These are phyloP conservation scores for Ctenoplectra terminalis DNA, from an alignment of 1,140 invertebrate genomes.

Conservation along the genomic window DNA sequence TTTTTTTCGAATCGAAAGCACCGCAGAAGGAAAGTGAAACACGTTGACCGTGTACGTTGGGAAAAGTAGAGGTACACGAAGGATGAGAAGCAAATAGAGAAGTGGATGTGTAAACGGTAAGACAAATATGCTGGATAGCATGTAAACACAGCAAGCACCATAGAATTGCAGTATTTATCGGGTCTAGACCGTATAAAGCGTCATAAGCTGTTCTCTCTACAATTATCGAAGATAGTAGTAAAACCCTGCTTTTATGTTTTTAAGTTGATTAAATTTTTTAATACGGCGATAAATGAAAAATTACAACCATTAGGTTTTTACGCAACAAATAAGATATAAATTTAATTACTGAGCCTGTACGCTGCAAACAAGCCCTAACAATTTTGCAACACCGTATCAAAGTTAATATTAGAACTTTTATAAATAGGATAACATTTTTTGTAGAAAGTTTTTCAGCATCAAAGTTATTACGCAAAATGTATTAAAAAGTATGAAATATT, in stretches of 20 bases:
- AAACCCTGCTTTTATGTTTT: background rate
- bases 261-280: too few species aligned
- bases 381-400: too few species aligned
- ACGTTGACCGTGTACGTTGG: background rate
- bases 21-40: background rate
- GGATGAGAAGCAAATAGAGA: background rate
- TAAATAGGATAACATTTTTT: too few species aligned
- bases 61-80: background rate
- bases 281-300: too few species aligned
- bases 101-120: background rate
- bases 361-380: too few species aligned
- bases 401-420: too few species aligned
- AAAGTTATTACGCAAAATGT: too few species aligned
- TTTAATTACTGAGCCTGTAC: too few species aligned
- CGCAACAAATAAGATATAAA: too few species aligned
- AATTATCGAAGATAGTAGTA: background rate
- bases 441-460: too few species aligned
- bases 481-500: too few species aligned
- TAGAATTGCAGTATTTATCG: background rate
- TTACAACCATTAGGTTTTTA: too few species aligned
- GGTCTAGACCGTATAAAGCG: background rate
- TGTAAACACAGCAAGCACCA: background rate
- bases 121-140: background rate
- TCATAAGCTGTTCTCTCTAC: background rate
- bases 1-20: background rate